Percentiles rank a stretch among this genome's conserved stretches.
These are phyloP conservation scores for Drosophila nr. medialis DNA, from an alignment of 2,888 invertebrate species.

Conservation along the genomic window DNA sequence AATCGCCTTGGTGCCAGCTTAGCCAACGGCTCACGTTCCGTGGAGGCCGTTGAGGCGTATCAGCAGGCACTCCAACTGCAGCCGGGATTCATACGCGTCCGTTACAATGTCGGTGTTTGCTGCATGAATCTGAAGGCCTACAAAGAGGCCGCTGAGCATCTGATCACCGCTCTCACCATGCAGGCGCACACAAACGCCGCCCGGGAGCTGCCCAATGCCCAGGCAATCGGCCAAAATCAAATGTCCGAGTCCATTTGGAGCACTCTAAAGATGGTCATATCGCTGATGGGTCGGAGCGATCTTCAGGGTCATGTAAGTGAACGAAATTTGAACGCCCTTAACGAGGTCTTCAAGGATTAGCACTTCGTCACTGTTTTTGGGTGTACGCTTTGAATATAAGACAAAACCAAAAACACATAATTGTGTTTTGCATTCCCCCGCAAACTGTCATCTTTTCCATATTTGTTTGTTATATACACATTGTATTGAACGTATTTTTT, in stretches of 20 bases:
- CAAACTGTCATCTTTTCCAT: conserved; percentile 7
- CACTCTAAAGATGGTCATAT: conserved; percentile 94
- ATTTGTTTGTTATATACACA: conserved; percentile 1
- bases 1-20: conserved; percentile 98
- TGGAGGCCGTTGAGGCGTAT: conserved; percentile 98
- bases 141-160: conserved; percentile 97
- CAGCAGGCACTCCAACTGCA: conserved; percentile 94
- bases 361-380: neutral
- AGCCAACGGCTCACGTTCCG: conserved; percentile 97
- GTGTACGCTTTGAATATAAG: conserved; percentile 10
- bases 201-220: conserved; percentile 87
- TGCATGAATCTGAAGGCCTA: conserved; percentile 98
- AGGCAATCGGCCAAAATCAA: conserved; percentile 84
- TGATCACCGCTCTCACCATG: conserved; percentile 95
- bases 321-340: conserved; percentile 87
- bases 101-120: conserved; percentile 99
- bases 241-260: conserved; percentile 98
- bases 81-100: conserved; percentile 97
- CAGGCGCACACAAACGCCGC: conserved; percentile 88
- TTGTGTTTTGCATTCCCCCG: conserved; percentile 26
- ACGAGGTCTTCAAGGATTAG: conserved; percentile 85
- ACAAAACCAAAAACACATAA: conserved; percentile 4
- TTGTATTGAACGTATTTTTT: conserved; percentile 22
- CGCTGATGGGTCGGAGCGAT: conserved; percentile 90
- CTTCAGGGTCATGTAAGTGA: conserved; percentile 87